phyloP scores from a whole-genome alignment of 2,888 invertebrate genomes.

The Trimorus sp. region DNA sequence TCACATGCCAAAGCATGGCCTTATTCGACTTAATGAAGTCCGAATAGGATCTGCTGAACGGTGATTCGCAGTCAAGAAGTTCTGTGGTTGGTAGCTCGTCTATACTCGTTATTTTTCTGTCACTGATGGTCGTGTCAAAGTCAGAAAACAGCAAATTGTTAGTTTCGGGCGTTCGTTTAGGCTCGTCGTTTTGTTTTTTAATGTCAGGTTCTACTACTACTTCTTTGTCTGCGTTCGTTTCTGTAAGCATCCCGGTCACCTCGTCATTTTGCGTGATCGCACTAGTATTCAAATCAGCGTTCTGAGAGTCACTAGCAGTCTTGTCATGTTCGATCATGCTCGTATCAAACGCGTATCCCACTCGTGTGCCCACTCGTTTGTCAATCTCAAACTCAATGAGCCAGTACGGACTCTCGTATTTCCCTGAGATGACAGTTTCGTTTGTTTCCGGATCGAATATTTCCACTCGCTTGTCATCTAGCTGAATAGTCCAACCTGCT shows the following conservation, averaged over 20 bases:
- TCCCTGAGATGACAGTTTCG: no score
- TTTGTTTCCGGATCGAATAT: background rate
- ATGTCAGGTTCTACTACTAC: background rate
- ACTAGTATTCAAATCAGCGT: background rate
- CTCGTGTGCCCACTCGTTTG: background rate
- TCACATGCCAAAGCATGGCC: conserved; percentile 1
- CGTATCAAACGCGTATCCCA: background rate
- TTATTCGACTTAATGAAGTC: conserved; percentile 4
- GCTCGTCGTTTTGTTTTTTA: background rate
- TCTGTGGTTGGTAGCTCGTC: background rate
- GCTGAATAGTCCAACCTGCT: background rate
- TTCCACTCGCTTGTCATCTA: conserved; percentile 1
- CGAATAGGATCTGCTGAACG: background rate
- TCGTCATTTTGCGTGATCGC: background rate
- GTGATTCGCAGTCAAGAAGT: background rate
- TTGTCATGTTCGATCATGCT: background rate
- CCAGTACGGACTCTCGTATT: no score
- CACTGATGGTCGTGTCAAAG: background rate
- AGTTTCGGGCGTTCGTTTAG: background rate
- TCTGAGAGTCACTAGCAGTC: background rate
- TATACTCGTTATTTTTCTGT: background rate
- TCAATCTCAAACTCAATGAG: background rate
- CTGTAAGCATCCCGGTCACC: background rate
- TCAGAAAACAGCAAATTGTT: background rate
- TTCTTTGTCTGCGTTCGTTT: background rate